Evolutionary conservation across 30 jellyfish, hydroid and myxozoan genomes (phyloP), one percentile per base, ranked within the genome.

Genomic region (Aurelia coerulea): DNA sequence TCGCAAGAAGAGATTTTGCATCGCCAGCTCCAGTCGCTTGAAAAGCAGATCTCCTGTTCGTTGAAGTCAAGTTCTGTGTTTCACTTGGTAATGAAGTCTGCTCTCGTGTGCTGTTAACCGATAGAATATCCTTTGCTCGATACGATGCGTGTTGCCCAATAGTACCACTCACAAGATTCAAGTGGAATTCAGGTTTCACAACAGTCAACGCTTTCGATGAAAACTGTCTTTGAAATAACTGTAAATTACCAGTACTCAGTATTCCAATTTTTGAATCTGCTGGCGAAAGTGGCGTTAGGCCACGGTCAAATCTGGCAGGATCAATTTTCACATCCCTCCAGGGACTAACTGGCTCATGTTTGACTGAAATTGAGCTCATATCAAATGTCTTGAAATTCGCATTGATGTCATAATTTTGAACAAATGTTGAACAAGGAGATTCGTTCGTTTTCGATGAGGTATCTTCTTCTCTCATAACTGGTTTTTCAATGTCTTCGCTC

Each of bases 1-100:
- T 59, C 6, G 73, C 85, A 50, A 53, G 50, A 0, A 75, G 32
- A 17, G 73, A 53, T 31, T 75, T 46, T 53, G 73, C 73, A 75
- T 75, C 72, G 52, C 72, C 85, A 16, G 85, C 73, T 16, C 73
- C 73, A 0, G 73, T 75, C 54, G 53, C 73, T 3, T 50, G 39
- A 75, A 75, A 75, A 9, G 85, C 73, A 23, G 72, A 46, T 16
- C 54, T 50, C 52, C 85, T 75, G 15, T 35, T 72, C 11, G 29
- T 62, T n/a, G 82, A 14, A 0, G 23, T 16, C 82, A 72, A 33
- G 13, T 60, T 60, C 34, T 17, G 35, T 17, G 70, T 2, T 3
- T 60, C 35, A 60, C 13, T 17, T 3, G 14, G 13, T 5, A 60
- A 17, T 2, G 35, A 4, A 60, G 11, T 60, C 34, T 60, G 70